A percentile compares a stretch with the other conserved stretches of the same genome.
Conservation (phyloP, 2,888 invertebrate species). For the Lapara coniferarum region DNA sequence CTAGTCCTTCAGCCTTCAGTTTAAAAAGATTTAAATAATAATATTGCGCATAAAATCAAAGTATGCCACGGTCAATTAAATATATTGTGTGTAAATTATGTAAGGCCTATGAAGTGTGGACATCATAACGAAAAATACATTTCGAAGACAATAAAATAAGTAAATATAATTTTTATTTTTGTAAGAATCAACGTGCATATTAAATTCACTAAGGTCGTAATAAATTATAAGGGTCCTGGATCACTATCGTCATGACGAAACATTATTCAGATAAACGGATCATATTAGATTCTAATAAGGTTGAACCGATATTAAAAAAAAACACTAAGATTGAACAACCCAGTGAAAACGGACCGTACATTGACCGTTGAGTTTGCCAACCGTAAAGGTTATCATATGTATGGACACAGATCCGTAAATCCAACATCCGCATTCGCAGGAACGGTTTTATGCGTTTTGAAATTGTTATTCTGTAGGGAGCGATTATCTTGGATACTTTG, state of each 20-base stretch:
- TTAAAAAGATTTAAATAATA: too few species aligned
- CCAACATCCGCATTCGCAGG: constrained; percentile 32
- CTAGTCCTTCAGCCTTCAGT: neutral
- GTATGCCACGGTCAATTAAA: too few species aligned
- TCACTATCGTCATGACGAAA: constrained; percentile 10
- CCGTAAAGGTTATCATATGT: constrained; percentile 33
- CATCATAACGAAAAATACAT: too few species aligned
- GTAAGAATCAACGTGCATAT: neutral
- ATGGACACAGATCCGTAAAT: constrained; percentile 33
- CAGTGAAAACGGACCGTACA: constrained; percentile 36
- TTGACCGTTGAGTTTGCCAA: constrained; percentile 36
- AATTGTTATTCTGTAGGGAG: neutral
- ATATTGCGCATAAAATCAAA: too few species aligned
- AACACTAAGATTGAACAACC: constrained; percentile 8
- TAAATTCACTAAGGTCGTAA: neutral
- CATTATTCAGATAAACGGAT: constrained; percentile 11
- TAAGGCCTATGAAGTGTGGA: too few species aligned
- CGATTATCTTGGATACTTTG: neutral
- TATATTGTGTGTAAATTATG: too few species aligned
- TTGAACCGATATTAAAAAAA: constrained; percentile 5
- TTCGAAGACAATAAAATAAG: too few species aligned
- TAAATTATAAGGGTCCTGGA: neutral
- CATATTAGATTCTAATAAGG: constrained; percentile 16
- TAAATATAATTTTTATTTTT: too few species aligned
- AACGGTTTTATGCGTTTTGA: neutral